Conservation (phyloP, 2,113 vertebrate genomes). For the Panthera uncia region DNA sequence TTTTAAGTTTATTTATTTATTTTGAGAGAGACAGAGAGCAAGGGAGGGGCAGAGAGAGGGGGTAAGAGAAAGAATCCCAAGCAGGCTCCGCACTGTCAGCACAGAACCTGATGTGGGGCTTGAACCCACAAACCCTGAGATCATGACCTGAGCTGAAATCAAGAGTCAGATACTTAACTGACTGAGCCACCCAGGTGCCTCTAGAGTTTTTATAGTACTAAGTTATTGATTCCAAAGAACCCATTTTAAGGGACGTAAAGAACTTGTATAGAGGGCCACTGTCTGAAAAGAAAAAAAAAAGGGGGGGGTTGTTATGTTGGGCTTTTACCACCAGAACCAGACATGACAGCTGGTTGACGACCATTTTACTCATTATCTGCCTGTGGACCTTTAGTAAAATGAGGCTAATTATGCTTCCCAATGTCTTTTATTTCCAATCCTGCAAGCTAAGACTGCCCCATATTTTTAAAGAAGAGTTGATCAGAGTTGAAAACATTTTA, state of each 20-base stretch:
- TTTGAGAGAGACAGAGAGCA: too few relatives aligned
- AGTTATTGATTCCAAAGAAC: slow-evolving; percentile 30
- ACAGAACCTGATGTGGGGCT: too few relatives aligned
- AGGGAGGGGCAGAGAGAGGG: too few relatives aligned
- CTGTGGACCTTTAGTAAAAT: neutral
- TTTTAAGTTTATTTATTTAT: too few relatives aligned
- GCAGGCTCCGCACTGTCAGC: too few relatives aligned
- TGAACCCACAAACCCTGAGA: too few relatives aligned
- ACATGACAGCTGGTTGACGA: neutral
- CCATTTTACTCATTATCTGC: neutral
- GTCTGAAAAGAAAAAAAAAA: neutral
- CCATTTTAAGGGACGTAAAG: slow-evolving; percentile 36
- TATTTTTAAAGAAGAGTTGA: slow-evolving; percentile 24
- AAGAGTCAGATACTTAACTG: too few relatives aligned
- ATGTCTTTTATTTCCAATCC: neutral
- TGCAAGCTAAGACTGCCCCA: neutral
- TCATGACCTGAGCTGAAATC: too few relatives aligned
- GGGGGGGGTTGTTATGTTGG: neutral
- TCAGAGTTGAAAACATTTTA: neutral
- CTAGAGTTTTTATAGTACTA: neutral
- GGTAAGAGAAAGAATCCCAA: too few relatives aligned
- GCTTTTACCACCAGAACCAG: neutral
- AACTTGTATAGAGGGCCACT: neutral
- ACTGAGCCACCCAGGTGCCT: too few relatives aligned
- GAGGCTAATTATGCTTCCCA: neutral